Conservation (phyloP, 2,888 invertebrate genomes). For the Drosophila meridiana region DNA sequence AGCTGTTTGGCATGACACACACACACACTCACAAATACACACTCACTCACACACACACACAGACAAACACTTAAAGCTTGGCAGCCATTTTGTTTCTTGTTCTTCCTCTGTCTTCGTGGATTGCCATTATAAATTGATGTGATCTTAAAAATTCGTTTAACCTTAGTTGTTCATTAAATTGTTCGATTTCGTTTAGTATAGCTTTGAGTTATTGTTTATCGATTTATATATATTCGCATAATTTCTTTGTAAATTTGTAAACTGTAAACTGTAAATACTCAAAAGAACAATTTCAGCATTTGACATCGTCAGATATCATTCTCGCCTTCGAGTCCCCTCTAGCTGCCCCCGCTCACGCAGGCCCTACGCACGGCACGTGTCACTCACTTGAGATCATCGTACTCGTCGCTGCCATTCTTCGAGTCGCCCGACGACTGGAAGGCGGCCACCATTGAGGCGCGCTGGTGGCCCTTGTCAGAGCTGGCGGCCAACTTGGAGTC, state of each 20-base stretch:
- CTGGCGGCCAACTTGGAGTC: conserved; percentile 49
- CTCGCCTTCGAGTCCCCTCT: conserved; percentile 2
- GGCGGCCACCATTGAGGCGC: conserved; percentile 80
- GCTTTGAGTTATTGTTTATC: conserved; percentile 36
- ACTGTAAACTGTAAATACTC: conserved; percentile 78
- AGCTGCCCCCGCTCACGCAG: conserved; percentile 11
- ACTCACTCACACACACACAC: conserved; percentile 25
- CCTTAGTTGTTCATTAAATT: conserved; percentile 12
- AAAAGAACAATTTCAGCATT: conserved; percentile 70
- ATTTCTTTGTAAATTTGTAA: conserved; percentile 76
- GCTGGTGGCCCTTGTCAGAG: conserved; percentile 68
- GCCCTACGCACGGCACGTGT: background rate
- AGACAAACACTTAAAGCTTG: conserved; percentile 47
- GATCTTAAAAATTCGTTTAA: conserved; percentile 59
- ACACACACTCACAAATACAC: conserved; percentile 32
- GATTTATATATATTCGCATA: conserved; percentile 39
- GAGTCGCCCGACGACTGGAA: conserved; percentile 83
- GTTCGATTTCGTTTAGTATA: conserved; percentile 24
- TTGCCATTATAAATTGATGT: conserved; percentile 44
- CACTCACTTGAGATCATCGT: conserved; percentile 84
- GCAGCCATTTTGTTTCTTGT: conserved; percentile 45
- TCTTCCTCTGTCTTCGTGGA: conserved; percentile 29
- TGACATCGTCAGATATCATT: conserved; percentile 8
- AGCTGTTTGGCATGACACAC: conserved; percentile 40
- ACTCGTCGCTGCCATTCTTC: conserved; percentile 84